Evolutionary conservation across 2,113 vertebrate genomes (phyloP).

Genomic region (Pan troglodytes): NHGRI_mPanTro3-v2.1_pri NC_072398.2:222965501-222966000

Average conservation of each 20-base stretch:
- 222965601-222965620: background rate
- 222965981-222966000: rapidly evolving
- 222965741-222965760: background rate
- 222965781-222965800: too few species aligned
- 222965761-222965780: background rate
- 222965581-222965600: rapidly evolving
- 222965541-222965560: background rate
- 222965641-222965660: rapidly evolving
- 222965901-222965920: background rate
- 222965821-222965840: background rate
- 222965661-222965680: background rate
- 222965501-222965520: background rate
- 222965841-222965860: background rate
- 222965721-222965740: rapidly evolving
- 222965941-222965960: background rate
- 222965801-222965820: background rate
- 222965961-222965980: too few species aligned
- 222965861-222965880: background rate
- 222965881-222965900: background rate
- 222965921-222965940: background rate
- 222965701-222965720: background rate
- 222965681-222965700: too few species aligned
- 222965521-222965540: background rate
- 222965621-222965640: too few species aligned
- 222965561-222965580: background rate